phyloP scores from a whole-genome alignment of 2,888 invertebrate species.

The Epistrophe eligans region DNA sequence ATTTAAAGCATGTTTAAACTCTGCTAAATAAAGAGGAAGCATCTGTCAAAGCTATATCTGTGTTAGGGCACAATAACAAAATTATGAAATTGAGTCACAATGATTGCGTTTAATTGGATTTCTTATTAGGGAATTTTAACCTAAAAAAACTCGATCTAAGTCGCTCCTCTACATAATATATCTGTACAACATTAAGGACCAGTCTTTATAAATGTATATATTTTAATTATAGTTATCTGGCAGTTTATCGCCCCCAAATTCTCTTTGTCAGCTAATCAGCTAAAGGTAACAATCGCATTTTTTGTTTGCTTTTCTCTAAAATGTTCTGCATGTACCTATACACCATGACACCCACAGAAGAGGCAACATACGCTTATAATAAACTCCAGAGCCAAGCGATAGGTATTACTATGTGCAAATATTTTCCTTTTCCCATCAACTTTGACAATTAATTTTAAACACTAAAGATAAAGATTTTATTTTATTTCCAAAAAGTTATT shows the following conservation, averaged over 20 bases:
- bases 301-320: slow-evolving; percentile 9
- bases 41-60: too few species aligned
- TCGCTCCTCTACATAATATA: too few species aligned
- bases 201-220: not conserved
- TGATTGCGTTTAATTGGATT: too few species aligned
- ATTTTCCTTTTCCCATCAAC: slow-evolving; percentile 29
- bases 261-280: slow-evolving; percentile 11
- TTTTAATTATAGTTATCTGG: not conserved
- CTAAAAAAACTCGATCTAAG: too few species aligned
- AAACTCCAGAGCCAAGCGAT: slow-evolving; percentile 41
- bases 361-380: not conserved
- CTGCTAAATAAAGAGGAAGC: too few species aligned
- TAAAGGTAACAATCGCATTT: not conserved
- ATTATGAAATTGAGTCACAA: too few species aligned
- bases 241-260: slow-evolving; percentile 6
- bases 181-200: too few species aligned
- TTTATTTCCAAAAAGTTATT: slow-evolving; percentile 46
- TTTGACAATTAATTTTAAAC: slow-evolving; percentile 65
- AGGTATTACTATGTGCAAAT: slow-evolving; percentile 52
- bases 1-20: too few species aligned
- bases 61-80: too few species aligned
- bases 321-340: slow-evolving; percentile 19
- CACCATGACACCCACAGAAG: slow-evolving; percentile 41
- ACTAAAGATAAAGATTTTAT: slow-evolving; percentile 50
- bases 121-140: too few species aligned